A percentile compares a stretch with the other conserved stretches of the same genome.
Conservation (phyloP, 2,113 vertebrate species). For the Oncorhynchus gorbuscha region DNA sequence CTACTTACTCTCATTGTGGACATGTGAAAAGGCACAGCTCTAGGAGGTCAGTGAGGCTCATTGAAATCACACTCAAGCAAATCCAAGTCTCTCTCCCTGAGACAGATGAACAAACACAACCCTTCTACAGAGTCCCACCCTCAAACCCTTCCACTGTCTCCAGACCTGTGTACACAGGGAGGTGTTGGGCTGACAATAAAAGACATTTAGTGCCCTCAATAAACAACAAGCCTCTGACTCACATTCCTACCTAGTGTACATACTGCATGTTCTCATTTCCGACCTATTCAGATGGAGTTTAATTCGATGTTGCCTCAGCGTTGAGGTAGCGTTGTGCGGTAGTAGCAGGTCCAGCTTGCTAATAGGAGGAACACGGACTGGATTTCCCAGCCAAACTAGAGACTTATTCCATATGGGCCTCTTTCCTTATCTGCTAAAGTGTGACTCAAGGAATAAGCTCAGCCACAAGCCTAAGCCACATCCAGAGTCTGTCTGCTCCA, state of each 20-base stretch:
- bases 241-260: too few relatives aligned
- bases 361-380: too few relatives aligned
- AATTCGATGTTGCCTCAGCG: too few relatives aligned
- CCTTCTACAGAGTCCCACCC: conserved; percentile 3
- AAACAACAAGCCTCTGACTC: too few relatives aligned
- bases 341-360: too few relatives aligned
- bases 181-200: too few relatives aligned
- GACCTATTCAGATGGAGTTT: too few relatives aligned
- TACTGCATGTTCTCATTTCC: too few relatives aligned
- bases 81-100: background rate
- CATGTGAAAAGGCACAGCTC: background rate
- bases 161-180: background rate
- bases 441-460: background rate
- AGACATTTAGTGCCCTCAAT: too few relatives aligned
- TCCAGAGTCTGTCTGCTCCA: background rate
- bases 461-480: conserved; percentile 6
- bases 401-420: background rate
- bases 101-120: conserved; percentile 27
- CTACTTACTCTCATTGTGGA: conserved; percentile 40
- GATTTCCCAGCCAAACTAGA: too few relatives aligned
- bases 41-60: background rate
- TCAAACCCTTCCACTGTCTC: background rate
- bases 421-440: background rate
- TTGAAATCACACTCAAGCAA: conserved; percentile 10
- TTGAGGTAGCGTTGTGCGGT: too few relatives aligned